Conservation (phyloP, 2,797 vertebrate species). For the Pitangus sulphuratus region DNA sequence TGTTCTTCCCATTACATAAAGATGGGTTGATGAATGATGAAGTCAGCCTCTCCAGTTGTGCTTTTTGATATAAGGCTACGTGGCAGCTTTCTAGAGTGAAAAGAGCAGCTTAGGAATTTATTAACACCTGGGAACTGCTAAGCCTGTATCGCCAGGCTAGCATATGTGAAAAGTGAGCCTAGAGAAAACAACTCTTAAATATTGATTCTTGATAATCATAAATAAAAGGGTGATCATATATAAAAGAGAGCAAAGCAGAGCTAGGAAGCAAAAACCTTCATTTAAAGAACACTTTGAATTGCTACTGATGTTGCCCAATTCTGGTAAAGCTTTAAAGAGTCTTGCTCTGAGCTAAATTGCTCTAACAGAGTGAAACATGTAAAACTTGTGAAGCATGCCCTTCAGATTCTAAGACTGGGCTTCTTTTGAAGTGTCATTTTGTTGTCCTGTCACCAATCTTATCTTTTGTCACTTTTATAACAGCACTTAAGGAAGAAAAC, state of each 20-base stretch:
- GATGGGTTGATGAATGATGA: neutral
- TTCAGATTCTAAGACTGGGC: neutral
- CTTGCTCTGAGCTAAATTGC: slow-evolving; percentile 25
- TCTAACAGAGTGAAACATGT: neutral
- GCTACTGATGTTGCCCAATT: neutral
- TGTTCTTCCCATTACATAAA: neutral
- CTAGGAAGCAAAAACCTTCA: neutral
- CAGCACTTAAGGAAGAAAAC: neutral
- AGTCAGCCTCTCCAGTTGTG: neutral
- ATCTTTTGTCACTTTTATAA: slow-evolving; percentile 4
- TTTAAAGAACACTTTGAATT: neutral
- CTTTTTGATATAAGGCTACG: neutral
- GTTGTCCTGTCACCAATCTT: neutral
- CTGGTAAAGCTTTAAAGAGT: neutral
- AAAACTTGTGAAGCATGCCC: neutral
- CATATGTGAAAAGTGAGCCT: neutral
- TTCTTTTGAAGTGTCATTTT: neutral
- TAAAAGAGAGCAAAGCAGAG: neutral
- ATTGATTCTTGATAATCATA: neutral
- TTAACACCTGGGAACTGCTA: neutral
- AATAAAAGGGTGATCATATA: neutral
- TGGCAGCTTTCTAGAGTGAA: neutral
- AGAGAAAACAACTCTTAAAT: neutral
- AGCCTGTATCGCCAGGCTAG: neutral
- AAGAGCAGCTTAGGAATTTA: neutral